Evolutionary conservation across 2,888 invertebrate genomes (phyloP), one percentile per base, ranked within the genome.

Genomic region (Lypha dubia): DNA sequence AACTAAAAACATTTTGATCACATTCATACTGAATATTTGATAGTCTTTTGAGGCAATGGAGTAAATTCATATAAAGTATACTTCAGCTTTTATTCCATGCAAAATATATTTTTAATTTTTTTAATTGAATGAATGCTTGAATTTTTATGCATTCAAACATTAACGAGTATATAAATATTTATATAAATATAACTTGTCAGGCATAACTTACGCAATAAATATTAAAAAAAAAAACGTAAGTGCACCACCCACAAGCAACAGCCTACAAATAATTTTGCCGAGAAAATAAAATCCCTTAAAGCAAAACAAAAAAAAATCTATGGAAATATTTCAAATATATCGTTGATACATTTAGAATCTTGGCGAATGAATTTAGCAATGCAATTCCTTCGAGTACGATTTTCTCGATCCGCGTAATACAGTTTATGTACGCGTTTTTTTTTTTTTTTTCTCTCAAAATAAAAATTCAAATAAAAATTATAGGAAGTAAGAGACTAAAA

Each of bases 361-460:
- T 68, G 51, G 62, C 63, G 56, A 28, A 51, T 38, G 22, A 68
- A 58, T 24, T n/a, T 65, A 60, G 68, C 77, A 63, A 41, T 60
- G 56, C 58, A 65, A 84, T 79, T 70, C 84, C n/a, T 51, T 77
- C 24, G 82, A 82, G 84, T 74, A 60, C 82, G 63, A 84, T 84
- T 75, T 79, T 28, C 38, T 79, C 70, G 65, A 65, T 58, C 49
- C 74, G 3, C 28, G 46, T 74, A 73, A n/a, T 79, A 22, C 28
- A 60, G 71, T 44, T 15, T n/a, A n/a, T n/a, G n/a, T n/a, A n/a
- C n/a, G n/a, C n/a, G 38, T 17, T 63, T 63, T 60, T 17, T 32
- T 17, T 32, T 20, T 51, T 24, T 28, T 62, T 28, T 60, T 41
- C 28, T 71, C 65, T 65, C 3, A 20, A 44, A 70, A 17, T 38